Base-by-base conservation (phyloP, 2,888 invertebrate species). In the Danaus chrysippus region DNA sequence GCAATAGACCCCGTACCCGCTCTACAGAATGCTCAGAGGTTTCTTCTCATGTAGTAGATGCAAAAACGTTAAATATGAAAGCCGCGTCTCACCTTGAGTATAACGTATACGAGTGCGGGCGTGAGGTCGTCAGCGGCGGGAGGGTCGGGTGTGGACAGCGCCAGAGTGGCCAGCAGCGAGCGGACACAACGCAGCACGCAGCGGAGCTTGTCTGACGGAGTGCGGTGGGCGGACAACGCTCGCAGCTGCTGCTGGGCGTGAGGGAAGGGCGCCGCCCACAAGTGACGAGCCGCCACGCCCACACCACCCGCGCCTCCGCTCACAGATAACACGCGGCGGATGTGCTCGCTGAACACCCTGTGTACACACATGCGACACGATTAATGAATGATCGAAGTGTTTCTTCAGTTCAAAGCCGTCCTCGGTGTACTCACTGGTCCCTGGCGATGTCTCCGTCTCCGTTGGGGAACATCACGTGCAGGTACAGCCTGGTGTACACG, bases 201-300 rank as follows among this genome's bases (percentile, higher is more conserved):
- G 76, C 93, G 92, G 62, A 96, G 62, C 86, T 98, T 98, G 83
- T 98, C 98, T 55, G 94, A 90, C 10, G 98, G 97, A 9, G 97
- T 97, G 86, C 96, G 95, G 86, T 96, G 98, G 10, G 97, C 97
- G 68, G 97, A 95, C 80, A 98, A 95, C 70, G 96, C 95, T 46
- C 94, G 93, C 61, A 99, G 93, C 77, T 97, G 97, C 58, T 95
- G 94, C 87, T 99, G 98, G 52, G 98, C 98, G 76, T 97, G 96
- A 42, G 97, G 95, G 98, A 97, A 99, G 13, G 99, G 99, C 77
- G 97, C 97, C 77, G 99, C 99, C 77, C 96, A 95, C 77, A 96
- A 94, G 73, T 89, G 88, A 1, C 83, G 70, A 56, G 82, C 61
- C 79, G 95, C 95, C 71, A 95, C 93, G 85, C 95, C 95, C 43